Percentiles rank a stretch among this genome's conserved stretches.
phyloP scores from a whole-genome alignment of 1,140 invertebrate species.

The Cylas formicarius region DNA sequence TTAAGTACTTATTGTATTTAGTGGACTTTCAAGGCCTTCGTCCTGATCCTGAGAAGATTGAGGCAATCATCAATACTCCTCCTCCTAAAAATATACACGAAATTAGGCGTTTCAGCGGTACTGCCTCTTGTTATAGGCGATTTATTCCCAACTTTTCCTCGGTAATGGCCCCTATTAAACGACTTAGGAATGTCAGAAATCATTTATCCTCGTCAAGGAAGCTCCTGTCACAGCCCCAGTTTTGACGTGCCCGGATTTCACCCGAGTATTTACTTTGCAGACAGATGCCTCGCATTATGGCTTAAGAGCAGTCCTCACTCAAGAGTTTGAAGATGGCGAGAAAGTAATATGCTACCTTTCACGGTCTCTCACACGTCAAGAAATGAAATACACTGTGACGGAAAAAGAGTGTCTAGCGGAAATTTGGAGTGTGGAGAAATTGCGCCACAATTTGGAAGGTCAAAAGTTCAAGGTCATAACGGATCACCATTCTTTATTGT shows the following conservation, averaged over 20 bases:
- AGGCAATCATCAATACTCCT: slow-evolving; percentile 32
- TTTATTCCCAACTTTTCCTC: slow-evolving; percentile 44
- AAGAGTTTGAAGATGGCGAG: slow-evolving; percentile 19
- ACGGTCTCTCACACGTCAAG: slow-evolving; percentile 25
- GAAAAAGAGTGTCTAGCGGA: slow-evolving; percentile 47
- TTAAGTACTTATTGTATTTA: slow-evolving; percentile 37
- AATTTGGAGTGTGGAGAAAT: slow-evolving; percentile 42
- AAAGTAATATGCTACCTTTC: slow-evolving; percentile 16
- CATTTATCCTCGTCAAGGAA: slow-evolving; percentile 19
- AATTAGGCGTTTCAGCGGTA: slow-evolving; percentile 41
- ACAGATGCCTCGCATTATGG: slow-evolving; percentile 28
- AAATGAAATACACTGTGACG: slow-evolving; percentile 43
- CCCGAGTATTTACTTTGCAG: slow-evolving; percentile 29
- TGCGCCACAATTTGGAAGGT: slow-evolving; percentile 41
- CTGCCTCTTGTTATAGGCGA: slow-evolving; percentile 41
- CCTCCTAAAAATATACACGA: slow-evolving; percentile 20
- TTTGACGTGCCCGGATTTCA: slow-evolving; percentile 25
- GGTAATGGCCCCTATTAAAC: slow-evolving; percentile 36
- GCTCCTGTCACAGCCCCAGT: slow-evolving; percentile 18
- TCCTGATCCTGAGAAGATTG: slow-evolving; percentile 29
- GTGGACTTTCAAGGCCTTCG: slow-evolving; percentile 2
- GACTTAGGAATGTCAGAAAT: slow-evolving; percentile 17
- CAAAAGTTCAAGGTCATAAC: slow-evolving; percentile 43
- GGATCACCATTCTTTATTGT: slow-evolving; percentile 44
- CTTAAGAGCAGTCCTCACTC: slow-evolving; percentile 27